Base-by-base conservation (phyloP, 2,797 vertebrate species). In the Pachyuromys duprasi region DNA sequence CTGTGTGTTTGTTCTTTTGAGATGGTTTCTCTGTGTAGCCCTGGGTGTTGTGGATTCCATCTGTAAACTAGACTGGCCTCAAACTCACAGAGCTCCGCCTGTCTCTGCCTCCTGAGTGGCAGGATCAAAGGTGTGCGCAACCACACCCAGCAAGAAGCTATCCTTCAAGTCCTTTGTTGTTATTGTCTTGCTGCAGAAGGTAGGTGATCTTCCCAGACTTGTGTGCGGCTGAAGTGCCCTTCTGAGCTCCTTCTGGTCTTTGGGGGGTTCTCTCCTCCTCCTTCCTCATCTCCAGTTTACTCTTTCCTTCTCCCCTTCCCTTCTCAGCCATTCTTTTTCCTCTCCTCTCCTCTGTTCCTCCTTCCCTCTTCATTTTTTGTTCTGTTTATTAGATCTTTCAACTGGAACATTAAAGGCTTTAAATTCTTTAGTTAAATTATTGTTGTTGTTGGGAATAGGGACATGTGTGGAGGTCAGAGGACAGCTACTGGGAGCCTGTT, bases 221-320 rank as follows among this genome's bases (percentile, higher is more conserved):
- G n/a, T 88, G 75, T 74, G 78, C 60, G 90, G 78, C 80, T 86
- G 74, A 75, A 94, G 36, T 79, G 81, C 45, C 76, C 60, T 82
- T 18, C 45, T 53, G n/a, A 65, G 83, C 36, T 90, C 74, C 33
- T 39, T 90, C 42, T 75, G 65, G 86, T 3, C 31, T 96, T 88
- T 84, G 49, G 65, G 63, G 89, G 74, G 62, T 88, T 28, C 89
- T 76, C 67, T 75, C 18, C 14, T 42, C 31, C 1, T 5, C 5
- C 26, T 3, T 15, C 12, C 28, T 0, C 26, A 11, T 14, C 0
- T n/a, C 28, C 39, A 11, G 18, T 31, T 70, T 33, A 24, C 12
- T 22, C 22, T 12, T n/a, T 24, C 9, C 62, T 67, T 2, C 5
- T 33, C 45, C 49, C 2, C 14, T 31, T n/a, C 0, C 12, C 31